Base-by-base conservation (phyloP, 2,113 vertebrate species). In the Vidua macroura region DNA sequence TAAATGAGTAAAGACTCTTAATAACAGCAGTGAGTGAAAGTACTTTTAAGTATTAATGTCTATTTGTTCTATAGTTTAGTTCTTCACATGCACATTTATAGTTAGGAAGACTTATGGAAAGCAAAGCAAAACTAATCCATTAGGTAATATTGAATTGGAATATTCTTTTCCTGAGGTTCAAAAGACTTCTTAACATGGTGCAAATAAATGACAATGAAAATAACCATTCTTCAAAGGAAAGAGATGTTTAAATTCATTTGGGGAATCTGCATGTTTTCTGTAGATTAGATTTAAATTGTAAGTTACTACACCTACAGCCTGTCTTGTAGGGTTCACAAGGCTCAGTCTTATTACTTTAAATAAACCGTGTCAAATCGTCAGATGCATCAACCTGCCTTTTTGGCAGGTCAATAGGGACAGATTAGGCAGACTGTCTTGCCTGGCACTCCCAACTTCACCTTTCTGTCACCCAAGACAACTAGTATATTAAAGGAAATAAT, bases 41-140 rank as follows among this genome's bases (percentile, higher is more conserved):
- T 86, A 95, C 94, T 93, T 95, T n/a, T 96, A 96, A 97, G 81
- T 94, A 93, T 91, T 95, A 93, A 69, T 88, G 68, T 93, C 73
- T 91, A 46, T 95, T 94, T 93, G 44, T 95, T 95, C 90, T 94
- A 90, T 56, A 94, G 68, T 95, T 94, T 81, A 96, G 63, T 83
- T 96, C 93, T 93, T 92, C 72, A 81, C 11, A 44, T 55, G 30
- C 74, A 88, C 59, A 83, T 90, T 95, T 97, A 84, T 74, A 96
- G 95, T 96, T 93, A 96, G 44, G 13, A 73, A 70, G 72, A 77
- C 41, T 74, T 60, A 66, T 8, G 25, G 46, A 68, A 91, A 55
- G 17, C 15, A 55, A 69, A 23, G 35, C 5, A 69, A 88, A 56
- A 37, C 12, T 76, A 63, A 86, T 4, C n/a, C 11, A 33, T 82